Evolutionary conservation across 1,140 invertebrate species (phyloP), one percentile per base, ranked within the genome.

Genomic region (Hycleus phaleratus): DNA sequence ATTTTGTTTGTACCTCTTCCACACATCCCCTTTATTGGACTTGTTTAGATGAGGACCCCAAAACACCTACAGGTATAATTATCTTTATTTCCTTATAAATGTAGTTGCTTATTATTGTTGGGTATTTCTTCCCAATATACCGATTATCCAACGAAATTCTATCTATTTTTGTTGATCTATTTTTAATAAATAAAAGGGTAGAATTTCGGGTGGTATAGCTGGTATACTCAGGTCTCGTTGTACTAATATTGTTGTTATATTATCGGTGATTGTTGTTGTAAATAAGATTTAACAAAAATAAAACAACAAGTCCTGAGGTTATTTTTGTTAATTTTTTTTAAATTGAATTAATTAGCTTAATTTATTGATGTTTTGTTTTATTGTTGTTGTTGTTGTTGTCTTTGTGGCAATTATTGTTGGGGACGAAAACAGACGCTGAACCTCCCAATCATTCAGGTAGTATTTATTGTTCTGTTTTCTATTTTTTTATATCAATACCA

Each of bases 11-110:
- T 32, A 5, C 32, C 32, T 32, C 32, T 32, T 32, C 32, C 32
- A 32, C 18, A 2, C 18, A 18, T 18, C 18, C 18, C 7, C 32
- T 7, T 7, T 32, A 5, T 32, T 32, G 32, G 64, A 56, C 59
- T 45, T 52, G 43, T 65, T 47, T 66, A 71, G 70, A 71, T 62
- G 70, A 71, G 55, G 61, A 60, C 49, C 60, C 63, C 56, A 55
- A 56, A 47, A 55, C 48, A 44, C 43, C 49, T 55, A 57, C 62
- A 69, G 66, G 64, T 69, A 67, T 59, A 69, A 64, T 46, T 46
- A 54, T 54, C 26, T 32, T 32, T 32, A 5, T 32, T 32, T 32
- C 32, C 32, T 32, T 32, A 32, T 32, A 32, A 32, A 32, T 18
- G 32, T 32, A 32, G 7, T 32, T 32, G 32, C 32, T 32, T 32